Evolutionary conservation across 2,113 vertebrate species (phyloP).

Genomic region (Halichoerus grypus): DNA sequence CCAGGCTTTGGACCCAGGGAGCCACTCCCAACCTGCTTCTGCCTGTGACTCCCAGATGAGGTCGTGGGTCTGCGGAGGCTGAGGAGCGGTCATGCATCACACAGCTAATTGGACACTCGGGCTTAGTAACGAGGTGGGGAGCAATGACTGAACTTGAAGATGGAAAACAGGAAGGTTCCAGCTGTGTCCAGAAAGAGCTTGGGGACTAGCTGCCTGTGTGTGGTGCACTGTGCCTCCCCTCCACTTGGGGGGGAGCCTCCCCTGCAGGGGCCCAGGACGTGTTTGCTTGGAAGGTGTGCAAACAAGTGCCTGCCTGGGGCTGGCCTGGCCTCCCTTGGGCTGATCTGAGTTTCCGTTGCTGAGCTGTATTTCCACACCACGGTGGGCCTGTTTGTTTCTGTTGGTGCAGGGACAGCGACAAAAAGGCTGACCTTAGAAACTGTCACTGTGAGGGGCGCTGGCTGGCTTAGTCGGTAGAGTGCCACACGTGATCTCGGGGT

Average conservation of each 20-base stretch:
- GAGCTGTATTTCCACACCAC: not conserved
- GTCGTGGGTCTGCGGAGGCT: rapidly evolving
- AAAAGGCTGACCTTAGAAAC: not conserved
- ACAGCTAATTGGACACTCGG: not conserved
- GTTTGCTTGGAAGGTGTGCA: not conserved
- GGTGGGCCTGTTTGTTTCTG: not conserved
- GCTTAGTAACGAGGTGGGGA: not conserved
- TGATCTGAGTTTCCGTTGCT: not conserved
- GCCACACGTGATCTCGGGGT: not conserved
- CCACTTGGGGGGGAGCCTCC: not conserved
- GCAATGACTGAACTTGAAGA: not conserved
- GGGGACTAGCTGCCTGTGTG: not conserved
- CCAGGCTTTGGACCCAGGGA: not conserved
- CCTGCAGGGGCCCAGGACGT: not conserved
- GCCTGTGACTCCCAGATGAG: not conserved
- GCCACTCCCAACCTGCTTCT: not conserved
- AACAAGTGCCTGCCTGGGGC: not conserved
- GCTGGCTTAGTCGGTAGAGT: not conserved
- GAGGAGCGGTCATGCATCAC: not conserved
- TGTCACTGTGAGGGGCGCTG: not conserved
- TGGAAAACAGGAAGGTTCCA: not conserved
- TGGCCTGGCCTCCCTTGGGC: not conserved
- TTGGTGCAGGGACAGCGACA: not conserved
- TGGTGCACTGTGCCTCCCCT: not conserved
- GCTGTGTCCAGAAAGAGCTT: not conserved